Conservation (phyloP, 2,113 vertebrate species). For the Callionymus lyra region DNA sequence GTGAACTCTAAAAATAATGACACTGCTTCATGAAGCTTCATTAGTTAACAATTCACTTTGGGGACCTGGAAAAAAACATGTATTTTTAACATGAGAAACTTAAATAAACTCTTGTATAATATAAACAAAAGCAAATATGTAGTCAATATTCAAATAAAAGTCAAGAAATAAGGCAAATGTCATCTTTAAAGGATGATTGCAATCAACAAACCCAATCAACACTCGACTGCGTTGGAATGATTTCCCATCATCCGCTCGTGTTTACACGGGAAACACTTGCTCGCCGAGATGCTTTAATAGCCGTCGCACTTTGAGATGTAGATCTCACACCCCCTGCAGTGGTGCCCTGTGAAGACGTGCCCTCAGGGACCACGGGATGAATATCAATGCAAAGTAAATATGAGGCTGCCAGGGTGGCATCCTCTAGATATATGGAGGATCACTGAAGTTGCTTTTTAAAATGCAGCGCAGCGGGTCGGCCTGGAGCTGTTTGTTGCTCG, state of each 20-base stretch:
- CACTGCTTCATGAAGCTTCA: too few species aligned
- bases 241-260: constrained; percentile 1
- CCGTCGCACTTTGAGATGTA: constrained; percentile 38
- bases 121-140: too few species aligned
- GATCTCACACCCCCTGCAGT: constrained; percentile 27
- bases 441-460: constrained; percentile 17
- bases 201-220: too few species aligned
- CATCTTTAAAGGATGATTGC: too few species aligned
- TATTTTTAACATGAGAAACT: too few species aligned
- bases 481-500: constrained; percentile 45
- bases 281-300: constrained; percentile 21
- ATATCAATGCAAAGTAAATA: constrained; percentile 49
- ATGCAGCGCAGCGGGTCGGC: constrained; percentile 28
- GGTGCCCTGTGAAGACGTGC: constrained; percentile 39
- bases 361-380: constrained; percentile 26
- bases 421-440: constrained; percentile 38
- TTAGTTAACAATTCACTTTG: too few species aligned
- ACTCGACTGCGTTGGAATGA: too few species aligned
- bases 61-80: too few species aligned
- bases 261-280: constrained; percentile 30
- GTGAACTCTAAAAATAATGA: too few species aligned
- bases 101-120: too few species aligned
- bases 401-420: constrained; percentile 14
- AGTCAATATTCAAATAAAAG: too few species aligned
- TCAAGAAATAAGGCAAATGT: too few species aligned